Conservation (phyloP, 2,113 vertebrate species). For the Microtus montanus region DNA sequence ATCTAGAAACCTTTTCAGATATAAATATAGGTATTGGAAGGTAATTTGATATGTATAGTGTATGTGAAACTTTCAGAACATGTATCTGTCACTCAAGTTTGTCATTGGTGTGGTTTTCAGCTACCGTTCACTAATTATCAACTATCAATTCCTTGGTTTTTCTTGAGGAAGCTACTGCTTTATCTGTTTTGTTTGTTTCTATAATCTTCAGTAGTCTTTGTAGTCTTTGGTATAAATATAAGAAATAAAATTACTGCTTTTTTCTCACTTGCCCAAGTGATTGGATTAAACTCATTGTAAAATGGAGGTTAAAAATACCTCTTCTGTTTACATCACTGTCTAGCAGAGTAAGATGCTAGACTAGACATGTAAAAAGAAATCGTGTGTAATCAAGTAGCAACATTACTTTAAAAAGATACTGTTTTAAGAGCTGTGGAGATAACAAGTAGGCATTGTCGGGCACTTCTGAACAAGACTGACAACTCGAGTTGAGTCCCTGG, state of each 20-base stretch:
- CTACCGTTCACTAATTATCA: neutral
- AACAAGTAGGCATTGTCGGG: neutral
- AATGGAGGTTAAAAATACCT: neutral
- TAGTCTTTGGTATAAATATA: neutral
- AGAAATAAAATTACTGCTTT: neutral
- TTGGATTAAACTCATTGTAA: constrained; percentile 19
- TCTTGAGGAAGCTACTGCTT: constrained; percentile 10
- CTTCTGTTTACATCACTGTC: neutral
- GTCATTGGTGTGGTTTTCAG: neutral
- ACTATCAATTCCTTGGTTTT: constrained; percentile 19
- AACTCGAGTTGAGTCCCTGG: neutral
- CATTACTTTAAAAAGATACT: neutral
- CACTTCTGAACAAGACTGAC: neutral
- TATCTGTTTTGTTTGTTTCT: neutral
- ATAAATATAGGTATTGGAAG: neutral
- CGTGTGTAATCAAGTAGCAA: neutral
- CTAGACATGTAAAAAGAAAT: neutral
- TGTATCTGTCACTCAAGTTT: constrained; percentile 10
- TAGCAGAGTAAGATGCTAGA: neutral
- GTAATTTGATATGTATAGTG: neutral
- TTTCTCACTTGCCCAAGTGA: neutral
- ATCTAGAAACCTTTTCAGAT: constrained; percentile 11
- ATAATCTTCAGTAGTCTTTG: constrained; percentile 1
- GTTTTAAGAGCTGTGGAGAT: neutral
- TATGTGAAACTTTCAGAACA: constrained; percentile 3